phyloP scores from a whole-genome alignment of 2,113 vertebrate genomes.

The Vulpes vulpes region DNA sequence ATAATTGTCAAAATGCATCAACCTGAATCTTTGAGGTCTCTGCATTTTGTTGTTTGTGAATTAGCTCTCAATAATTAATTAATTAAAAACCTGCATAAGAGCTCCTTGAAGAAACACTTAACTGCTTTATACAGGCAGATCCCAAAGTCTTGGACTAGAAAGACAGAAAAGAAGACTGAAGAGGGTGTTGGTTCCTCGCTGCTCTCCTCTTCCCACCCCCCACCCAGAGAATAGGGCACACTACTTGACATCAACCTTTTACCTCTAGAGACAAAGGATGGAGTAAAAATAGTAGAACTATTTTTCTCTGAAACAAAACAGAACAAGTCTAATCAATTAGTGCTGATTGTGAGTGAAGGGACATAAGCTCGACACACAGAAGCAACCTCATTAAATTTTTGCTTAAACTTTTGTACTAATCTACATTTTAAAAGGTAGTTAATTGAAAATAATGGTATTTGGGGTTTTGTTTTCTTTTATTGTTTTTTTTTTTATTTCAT shows the following conservation, averaged over 20 bases:
- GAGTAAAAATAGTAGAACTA: not conserved
- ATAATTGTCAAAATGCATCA: not conserved
- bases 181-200: not conserved
- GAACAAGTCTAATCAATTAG: not conserved
- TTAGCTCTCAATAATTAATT: not conserved
- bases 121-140: not conserved
- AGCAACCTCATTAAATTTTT: not conserved
- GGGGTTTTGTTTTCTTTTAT: not conserved
- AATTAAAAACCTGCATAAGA: not conserved
- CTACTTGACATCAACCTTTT: slow-evolving; percentile 4
- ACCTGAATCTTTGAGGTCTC: not conserved
- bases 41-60: slow-evolving; percentile 31
- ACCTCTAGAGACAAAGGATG: not conserved
- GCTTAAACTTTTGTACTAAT: slow-evolving; percentile 24
- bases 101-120: not conserved
- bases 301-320: slow-evolving; percentile 65
- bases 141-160: slow-evolving; percentile 52
- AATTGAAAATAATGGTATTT: slow-evolving; percentile 53
- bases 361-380: not conserved
- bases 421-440: slow-evolving; percentile 6
- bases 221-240: not conserved
- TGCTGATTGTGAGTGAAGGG: not conserved
- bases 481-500: slow-evolving; percentile 51
- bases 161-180: not conserved
- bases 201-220: not conserved